Conservation (phyloP, 2,113 vertebrate species). For the Chionis minor region DNA sequence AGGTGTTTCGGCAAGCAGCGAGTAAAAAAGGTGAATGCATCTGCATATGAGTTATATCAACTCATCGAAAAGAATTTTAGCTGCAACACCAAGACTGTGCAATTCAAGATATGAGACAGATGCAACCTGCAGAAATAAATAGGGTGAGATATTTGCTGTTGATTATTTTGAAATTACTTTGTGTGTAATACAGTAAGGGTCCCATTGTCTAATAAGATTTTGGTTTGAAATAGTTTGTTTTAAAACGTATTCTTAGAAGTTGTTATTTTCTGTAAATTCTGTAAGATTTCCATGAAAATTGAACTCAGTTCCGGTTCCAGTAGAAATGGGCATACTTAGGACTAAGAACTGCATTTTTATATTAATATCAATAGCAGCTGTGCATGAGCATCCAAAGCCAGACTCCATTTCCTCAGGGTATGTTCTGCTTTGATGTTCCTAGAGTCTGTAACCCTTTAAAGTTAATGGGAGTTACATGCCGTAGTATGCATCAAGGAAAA, state of each 20-base stretch:
- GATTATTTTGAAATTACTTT: neutral
- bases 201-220: neutral
- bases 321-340: neutral
- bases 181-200: neutral
- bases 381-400: neutral
- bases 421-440: slow-evolving; percentile 17
- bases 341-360: neutral
- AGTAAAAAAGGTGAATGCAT: neutral
- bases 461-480: neutral
- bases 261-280: neutral
- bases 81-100: neutral
- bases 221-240: neutral
- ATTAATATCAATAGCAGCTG: neutral
- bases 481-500: neutral
- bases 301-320: neutral
- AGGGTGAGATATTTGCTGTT: neutral
- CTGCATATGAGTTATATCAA: neutral
- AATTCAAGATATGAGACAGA: neutral
- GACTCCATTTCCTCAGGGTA: neutral
- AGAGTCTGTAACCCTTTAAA: slow-evolving; percentile 8
- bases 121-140: neutral
- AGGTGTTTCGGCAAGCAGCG: neutral
- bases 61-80: neutral
- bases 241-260: neutral
- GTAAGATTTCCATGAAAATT: neutral